Conservation (phyloP, 2,797 vertebrate genomes). For the Hypotaenidia okinawae region DNA sequence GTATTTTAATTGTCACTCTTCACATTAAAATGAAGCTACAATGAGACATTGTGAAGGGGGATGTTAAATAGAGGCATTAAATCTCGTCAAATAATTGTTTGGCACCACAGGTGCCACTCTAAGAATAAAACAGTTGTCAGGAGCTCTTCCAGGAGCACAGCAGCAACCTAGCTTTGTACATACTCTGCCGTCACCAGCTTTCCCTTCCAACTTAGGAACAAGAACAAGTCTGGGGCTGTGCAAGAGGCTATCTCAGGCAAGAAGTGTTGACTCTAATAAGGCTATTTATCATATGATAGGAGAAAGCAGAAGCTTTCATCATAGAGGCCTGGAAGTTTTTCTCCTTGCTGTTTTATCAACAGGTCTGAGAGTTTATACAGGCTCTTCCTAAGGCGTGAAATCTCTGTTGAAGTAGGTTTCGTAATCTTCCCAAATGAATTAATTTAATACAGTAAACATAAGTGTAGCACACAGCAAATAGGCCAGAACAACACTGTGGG, state of each 20-base stretch:
- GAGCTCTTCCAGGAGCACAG: neutral
- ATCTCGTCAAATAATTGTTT: neutral
- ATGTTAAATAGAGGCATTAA: neutral
- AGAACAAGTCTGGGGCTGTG: neutral
- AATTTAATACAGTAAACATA: neutral
- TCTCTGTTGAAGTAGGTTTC: neutral
- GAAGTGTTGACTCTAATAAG: slow-evolving; percentile 7
- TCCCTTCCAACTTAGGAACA: neutral
- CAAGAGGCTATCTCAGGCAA: neutral
- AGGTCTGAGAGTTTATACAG: slow-evolving; percentile 11
- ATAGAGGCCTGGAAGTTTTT: neutral
- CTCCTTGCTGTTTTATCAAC: neutral
- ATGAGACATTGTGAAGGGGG: accelerated
- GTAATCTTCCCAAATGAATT: neutral
- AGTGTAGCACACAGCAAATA: neutral
- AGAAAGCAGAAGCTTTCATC: slow-evolving; percentile 18
- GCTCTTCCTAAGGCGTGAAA: neutral
- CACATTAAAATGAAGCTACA: neutral
- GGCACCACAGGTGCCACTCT: neutral
- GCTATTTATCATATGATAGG: neutral
- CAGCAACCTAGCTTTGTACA: neutral
- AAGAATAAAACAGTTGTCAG: neutral
- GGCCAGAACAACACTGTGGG: neutral
- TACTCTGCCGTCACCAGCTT: neutral
- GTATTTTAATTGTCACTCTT: neutral